Percentiles rank a stretch among this genome's conserved stretches.
Conservation (phyloP, 1,140 invertebrate species). For the Plectrocnemia conspersa region DNA sequence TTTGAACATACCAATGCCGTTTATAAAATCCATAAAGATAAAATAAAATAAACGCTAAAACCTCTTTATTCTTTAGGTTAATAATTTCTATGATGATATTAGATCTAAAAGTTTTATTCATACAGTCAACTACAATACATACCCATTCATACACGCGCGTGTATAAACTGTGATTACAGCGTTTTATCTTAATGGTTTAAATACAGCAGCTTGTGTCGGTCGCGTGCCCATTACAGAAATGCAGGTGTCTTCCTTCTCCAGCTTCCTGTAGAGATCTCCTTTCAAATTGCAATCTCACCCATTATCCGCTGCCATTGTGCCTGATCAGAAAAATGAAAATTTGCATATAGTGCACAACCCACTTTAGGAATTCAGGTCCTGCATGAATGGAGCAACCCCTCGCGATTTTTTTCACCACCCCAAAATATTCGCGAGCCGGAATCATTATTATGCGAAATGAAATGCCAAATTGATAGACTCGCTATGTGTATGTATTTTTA, state of each 20-base stretch:
- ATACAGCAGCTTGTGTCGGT: constrained; percentile 21
- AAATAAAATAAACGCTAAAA: no score
- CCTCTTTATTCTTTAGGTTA: no score
- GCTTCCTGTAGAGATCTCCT: constrained; percentile 17
- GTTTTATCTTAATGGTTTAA: no score
- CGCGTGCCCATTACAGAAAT: constrained; percentile 20
- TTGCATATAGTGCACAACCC: constrained; percentile 27
- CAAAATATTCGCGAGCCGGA: background rate
- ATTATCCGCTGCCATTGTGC: constrained; percentile 8
- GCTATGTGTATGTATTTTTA: background rate
- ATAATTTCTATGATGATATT: no score
- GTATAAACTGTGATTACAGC: no score
- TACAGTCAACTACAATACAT: no score
- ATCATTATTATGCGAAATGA: constrained; percentile 1
- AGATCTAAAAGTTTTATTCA: no score
- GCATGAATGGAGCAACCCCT: background rate
- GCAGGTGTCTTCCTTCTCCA: constrained; percentile 22
- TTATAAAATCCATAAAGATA: no score
- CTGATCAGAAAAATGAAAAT: constrained; percentile 23
- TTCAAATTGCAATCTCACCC: constrained; percentile 21
- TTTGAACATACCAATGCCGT: no score
- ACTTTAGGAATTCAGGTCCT: background rate
- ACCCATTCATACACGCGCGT: no score
- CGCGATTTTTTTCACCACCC: constrained; percentile 1
- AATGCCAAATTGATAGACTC: constrained; percentile 4